Evolutionary conservation across 2,113 vertebrate species (phyloP).

Genomic region (Dicaeum eximium): DNA sequence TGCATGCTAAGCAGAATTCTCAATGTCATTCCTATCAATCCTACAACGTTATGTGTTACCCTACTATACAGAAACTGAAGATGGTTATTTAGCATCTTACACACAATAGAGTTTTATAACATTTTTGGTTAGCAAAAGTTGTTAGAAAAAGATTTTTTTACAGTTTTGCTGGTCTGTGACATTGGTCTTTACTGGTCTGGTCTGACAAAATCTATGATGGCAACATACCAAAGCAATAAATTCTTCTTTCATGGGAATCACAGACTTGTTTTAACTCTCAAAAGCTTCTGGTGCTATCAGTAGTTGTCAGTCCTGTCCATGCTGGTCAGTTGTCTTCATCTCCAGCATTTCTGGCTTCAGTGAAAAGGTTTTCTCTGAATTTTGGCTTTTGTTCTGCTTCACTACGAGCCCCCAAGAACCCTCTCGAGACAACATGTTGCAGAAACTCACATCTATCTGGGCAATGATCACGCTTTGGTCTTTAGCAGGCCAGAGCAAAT

Average conservation of each 20-base stretch:
- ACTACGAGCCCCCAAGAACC: not conserved
- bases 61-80: not conserved
- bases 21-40: slow-evolving; percentile 27
- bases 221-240: not conserved
- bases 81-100: slow-evolving; percentile 2
- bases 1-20: slow-evolving; percentile 25
- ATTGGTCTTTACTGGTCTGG: not conserved
- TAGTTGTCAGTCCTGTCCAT: not conserved
- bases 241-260: not conserved
- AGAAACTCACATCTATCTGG: not conserved
- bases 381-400: not conserved
- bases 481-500: not conserved
- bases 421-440: rapidly evolving
- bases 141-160: not conserved
- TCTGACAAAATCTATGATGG: not conserved
- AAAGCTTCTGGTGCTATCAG: not conserved
- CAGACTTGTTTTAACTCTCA: not conserved
- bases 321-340: not conserved
- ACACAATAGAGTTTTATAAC: not conserved
- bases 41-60: not conserved
- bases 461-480: not conserved
- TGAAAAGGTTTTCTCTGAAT: not conserved
- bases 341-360: not conserved
- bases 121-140: not conserved
- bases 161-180: not conserved